Base-by-base conservation (phyloP, 2,113 vertebrate species). In the Campylomormyrus tamandua region DNA sequence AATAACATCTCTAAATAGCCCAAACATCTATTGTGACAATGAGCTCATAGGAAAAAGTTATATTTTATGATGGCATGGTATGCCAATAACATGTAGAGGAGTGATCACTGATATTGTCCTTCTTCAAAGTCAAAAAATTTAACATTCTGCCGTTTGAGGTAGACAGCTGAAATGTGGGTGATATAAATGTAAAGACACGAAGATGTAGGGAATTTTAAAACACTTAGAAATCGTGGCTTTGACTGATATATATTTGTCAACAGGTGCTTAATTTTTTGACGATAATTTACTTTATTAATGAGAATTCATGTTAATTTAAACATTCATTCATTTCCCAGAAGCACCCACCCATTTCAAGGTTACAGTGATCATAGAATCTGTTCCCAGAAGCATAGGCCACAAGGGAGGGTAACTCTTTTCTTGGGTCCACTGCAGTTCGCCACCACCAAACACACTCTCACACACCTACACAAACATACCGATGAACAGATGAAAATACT, bases 221-320 rank as follows among this genome's bases (percentile, higher is more conserved):
- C 24, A 66, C 8, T 66, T 5, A 39, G 15, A 35, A 77, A 77
- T 39, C 3, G 2, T 15, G 27, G 11, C 21, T 24, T 74, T 5
- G 58, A 66, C 15, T 19, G 70, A 77, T 39, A 77, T 77, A 39
- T 77, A 42, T 42, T 77, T 77, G 74, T 77, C 74, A 77, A n/a
- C 74, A 77, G 74, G 74, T 77, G 74, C 74, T 77, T 77, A 35
- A 19, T 77, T 42, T 70, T 19, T 77, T 77, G 74, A 19, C 17
- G 74, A 77, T 77, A 77, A 77, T 77, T 77, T 77, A 77, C 74
- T 77, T 19, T 39, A 77, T 77, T 77, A 77, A 77, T 77, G 74
- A 77, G 74, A 77, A 77, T 42, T 77, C 74, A 77, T 77, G 74
- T 77, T 77, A 77, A 77, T 77, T 77, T 77, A 80, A 80, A 80